Evolutionary conservation across 2,888 invertebrate genomes (phyloP).

Genomic region (Carterocephalus palaemon): DNA sequence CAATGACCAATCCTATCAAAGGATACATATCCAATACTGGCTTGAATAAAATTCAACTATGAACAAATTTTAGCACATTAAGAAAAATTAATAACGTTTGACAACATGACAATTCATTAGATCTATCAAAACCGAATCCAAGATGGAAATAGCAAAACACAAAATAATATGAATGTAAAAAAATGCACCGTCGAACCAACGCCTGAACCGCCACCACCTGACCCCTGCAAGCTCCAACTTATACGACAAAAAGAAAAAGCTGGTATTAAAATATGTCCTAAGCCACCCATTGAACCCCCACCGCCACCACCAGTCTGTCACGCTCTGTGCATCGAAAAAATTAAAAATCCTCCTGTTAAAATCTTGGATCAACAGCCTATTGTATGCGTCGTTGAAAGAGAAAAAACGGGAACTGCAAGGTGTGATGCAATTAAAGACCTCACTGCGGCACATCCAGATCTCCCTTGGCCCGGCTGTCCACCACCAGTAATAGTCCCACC

Average conservation of each 20-base stretch:
- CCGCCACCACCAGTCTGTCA: conserved; percentile 40
- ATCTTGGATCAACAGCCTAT: conserved; percentile 30
- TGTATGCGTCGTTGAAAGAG: conserved; percentile 44
- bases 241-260: conserved; percentile 43
- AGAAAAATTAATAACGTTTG: background rate
- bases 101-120: background rate
- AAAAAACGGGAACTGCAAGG: conserved; percentile 40
- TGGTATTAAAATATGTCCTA: conserved; percentile 50
- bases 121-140: conserved; percentile 1
- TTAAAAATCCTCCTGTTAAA: conserved; percentile 49
- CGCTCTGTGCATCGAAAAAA: conserved; percentile 52
- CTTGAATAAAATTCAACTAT: no score
- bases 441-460: conserved; percentile 36
- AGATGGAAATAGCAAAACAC: background rate
- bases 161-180: conserved; percentile 44
- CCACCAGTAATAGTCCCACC: conserved; percentile 43
- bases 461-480: conserved; percentile 45
- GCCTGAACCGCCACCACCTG: conserved; percentile 43
- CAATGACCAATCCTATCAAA: no score
- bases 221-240: conserved; percentile 45
- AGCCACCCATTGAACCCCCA: conserved; percentile 38
- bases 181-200: conserved; percentile 44
- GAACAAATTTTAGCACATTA: background rate
- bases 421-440: conserved; percentile 43
- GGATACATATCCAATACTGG: no score